Evolutionary conservation across 1,140 invertebrate genomes (phyloP), one percentile per base, ranked within the genome.

Genomic region (Thereuonema tuberculata): DNA sequence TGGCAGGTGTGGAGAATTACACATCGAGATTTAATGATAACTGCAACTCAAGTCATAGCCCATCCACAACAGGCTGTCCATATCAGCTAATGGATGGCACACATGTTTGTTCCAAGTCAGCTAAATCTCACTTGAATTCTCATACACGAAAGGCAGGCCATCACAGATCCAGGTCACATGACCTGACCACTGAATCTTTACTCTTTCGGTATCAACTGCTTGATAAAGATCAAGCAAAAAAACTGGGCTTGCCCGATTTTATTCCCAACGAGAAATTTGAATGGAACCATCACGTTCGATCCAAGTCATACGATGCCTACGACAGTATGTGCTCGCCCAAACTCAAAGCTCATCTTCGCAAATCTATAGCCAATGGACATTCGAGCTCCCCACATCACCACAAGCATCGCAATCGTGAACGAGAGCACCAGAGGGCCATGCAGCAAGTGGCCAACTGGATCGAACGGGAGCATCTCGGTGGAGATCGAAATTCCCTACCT

Each of bases 401-500:
- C 58, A 81, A 82, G 58, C 82, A 84, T 65, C 75, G 80, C 1
- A 80, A 82, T 37, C 67, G 84, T 17, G 83, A 85, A 62, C 78
- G 81, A 60, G 82, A 85, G 59, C 82, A 83, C 63, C 80, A 80
- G 1, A 70, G 83, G 53, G 83, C 83, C 1, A 86, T 85, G 83
- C 81, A 82, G 61, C 76, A 77, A 62, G 77, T 79, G 2, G 75
- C 76, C 1, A 71, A 70, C 61, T 79, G 73, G 76, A 72, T 75
- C 56, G 71, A 73, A 54, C 65, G 69, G 17, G 71, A 75, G 60
- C 70, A 74, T 59, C 24, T 66, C 63, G 65, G 71, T 68, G 50
- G 53, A 66, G 12, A 28, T 54, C 9, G 17, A 12, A 56, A n/a
- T 24, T 31, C 24, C 12, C 24, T 12, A 25, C 14, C 64, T 67